Percentiles rank a stretch among this genome's conserved stretches.
Evolutionary conservation across 2,113 vertebrate species (phyloP).

Genomic region (Cardinalis cardinalis): DNA sequence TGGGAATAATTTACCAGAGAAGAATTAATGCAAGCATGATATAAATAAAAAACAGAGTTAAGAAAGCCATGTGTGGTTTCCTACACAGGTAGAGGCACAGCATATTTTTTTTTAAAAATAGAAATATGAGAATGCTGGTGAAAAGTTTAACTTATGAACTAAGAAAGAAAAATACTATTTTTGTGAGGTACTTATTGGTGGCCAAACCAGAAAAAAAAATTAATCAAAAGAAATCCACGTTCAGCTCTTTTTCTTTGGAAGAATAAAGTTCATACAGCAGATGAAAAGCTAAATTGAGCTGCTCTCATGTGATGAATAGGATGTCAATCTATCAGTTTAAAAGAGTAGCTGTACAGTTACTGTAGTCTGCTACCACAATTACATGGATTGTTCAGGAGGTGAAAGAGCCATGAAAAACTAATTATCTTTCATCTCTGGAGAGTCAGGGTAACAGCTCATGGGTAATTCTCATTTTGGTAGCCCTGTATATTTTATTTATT

Average conservation of each 20-base stretch:
- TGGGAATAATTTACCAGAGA: neutral
- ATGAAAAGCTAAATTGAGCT: neutral
- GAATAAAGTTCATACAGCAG: neutral
- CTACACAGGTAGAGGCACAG: neutral
- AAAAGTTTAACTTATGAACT: neutral
- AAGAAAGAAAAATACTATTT: neutral
- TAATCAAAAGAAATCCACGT: neutral
- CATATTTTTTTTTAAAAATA: neutral
- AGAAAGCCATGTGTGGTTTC: neutral
- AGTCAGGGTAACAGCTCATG: neutral
- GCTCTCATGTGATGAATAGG: neutral
- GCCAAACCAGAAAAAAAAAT: neutral
- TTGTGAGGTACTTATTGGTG: neutral
- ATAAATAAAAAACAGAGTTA: neutral
- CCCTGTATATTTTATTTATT: neutral
- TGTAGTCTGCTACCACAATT: neutral
- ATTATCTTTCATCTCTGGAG: neutral
- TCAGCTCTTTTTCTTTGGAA: neutral
- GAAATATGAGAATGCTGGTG: neutral
- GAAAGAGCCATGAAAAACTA: neutral
- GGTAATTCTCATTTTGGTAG: neutral
- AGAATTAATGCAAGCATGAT: neutral
- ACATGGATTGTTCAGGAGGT: neutral
- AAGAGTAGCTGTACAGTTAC: neutral
- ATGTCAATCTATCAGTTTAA: neutral